Base-by-base conservation (phyloP, 2,797 vertebrate species). In the Euphonia xanthogaster region DNA sequence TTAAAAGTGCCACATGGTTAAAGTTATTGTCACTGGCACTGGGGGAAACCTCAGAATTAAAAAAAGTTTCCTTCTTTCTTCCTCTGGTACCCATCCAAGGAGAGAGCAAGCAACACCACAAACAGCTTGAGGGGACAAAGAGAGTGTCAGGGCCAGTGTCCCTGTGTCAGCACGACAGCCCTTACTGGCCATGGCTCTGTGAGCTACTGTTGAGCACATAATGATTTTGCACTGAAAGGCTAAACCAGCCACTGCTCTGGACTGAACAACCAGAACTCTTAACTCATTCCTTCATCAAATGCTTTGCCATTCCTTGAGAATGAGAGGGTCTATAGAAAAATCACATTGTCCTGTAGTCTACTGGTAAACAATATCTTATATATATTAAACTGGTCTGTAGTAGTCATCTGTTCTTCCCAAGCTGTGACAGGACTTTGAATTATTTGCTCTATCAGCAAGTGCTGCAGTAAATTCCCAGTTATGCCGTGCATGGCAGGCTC, bases 381-480 rank as follows among this genome's bases (percentile, higher is more conserved):
- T 90, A 53, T 91, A 85, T 91, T 92, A 90, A 92, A 86, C 50
- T 60, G 62, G 58, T 57, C 85, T 90, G 25, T 78, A 88, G 85
- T 58, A 88, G 91, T 96, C 85, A 83, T 96, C 89, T 95, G 87
- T 90, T 96, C 91, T 96, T 91, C 90, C 90, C 58, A 70, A 45
- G 79, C 61, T 91, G 81, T 86, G 89, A 88, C 86, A 81, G 30
- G 89, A 94, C 85, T 95, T 81, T 60, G 91, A 95, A 94, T 96
- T 79, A 92, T 86, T 88, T 93, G 92, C 77, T 76, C 74, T 66
- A 82, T 92, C 96, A 86, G 88, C 92, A 73, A 85, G 4, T 35
- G 74, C 86, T 58, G 70, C 21, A 86, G 91, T 88, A 55, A 96
- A 96, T 95, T 88, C 90, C 58, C 58, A 35, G 87, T 83, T 91